Evolutionary conservation across 2,888 invertebrate species (phyloP), one percentile per base, ranked within the genome.

Genomic region (Tupiocoris notatus): DNA sequence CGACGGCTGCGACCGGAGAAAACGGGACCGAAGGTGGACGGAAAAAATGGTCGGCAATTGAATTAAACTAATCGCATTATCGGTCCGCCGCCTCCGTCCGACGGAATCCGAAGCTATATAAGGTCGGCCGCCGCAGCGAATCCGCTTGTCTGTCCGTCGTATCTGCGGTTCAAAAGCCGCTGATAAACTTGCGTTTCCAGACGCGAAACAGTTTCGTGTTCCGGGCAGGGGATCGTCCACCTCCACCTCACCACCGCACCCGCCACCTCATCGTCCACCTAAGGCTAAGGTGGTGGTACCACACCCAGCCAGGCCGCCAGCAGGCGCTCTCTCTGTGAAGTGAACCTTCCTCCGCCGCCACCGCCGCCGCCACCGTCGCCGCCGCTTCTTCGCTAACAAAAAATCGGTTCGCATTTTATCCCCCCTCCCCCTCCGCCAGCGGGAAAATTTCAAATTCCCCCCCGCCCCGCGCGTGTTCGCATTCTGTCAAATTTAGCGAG

Each of bases 1-100:
- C n/a, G 39, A 39, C 39, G 39, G 39, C 39, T 12, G 6, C 39
- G 39, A 7, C 39, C 39, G 6, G 39, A 39, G 39, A 3, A 3
- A 1, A 58, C 68, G 61, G 59, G 23, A 56, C n/a, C n/a, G n/a
- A n/a, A n/a, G n/a, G n/a, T 57, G 67, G 67, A 67, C 22, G 67
- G 59, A 59, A 70, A 68, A 70, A 70, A 70, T 59, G 59, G 57
- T 58, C 21, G 87, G 86, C 88, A 90, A 91, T 91, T 90, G 89
- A 88, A 89, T 91, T 91, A 90, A 87, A 86, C 87, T 91, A 91
- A 91, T 88, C 87, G 87, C 90, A 90, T 91, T 90, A 88, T n/a
- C n/a, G n/a, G n/a, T n/a, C n/a, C n/a, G 24, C 39, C 39, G 39
- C 39, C 24, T 66, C 20, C 23, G 18, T 39, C 66, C 25, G 25